Evolutionary conservation across 2,797 vertebrate genomes (phyloP), one percentile per base, ranked within the genome.

Genomic region (Coreius guichenoti): DNA sequence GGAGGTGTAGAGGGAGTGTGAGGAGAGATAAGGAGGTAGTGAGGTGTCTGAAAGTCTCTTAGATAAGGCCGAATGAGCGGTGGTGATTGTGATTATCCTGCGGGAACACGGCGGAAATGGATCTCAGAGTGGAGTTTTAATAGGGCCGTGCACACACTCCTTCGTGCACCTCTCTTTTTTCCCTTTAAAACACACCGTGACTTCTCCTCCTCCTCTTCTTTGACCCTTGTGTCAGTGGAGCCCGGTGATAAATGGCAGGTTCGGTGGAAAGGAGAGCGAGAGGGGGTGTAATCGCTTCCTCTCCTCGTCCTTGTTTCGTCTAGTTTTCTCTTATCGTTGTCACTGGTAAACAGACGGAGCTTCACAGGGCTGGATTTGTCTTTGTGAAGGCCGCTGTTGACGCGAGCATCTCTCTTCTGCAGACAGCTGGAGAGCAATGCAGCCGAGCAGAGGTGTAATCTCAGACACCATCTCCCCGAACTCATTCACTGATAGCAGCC

Each of bases 1-100:
- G 74, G 21, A 83, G 68, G 54, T 58, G 70, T 16, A 47, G 87
- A 79, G 69, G 90, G 88, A 88, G 90, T 90, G 90, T 89, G 79
- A 81, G 83, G 49, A 39, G 79, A 82, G 86, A 87, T 87, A 87
- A 87, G 86, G 61, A 72, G 54, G 39, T 73, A 56, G 69, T 65
- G 70, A 69, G 70, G 85, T 82, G 67, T 63, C 82, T 76, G 23
- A 56, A 78, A 78, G 75, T 81, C 21, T 80, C 49, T 54, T 63
- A 82, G 87, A 88, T 88, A 83, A 83, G 36, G 65, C 80, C 21
- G 54, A 80, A 63, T 77, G 86, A 87, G 68, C 31, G 49, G 45
- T 72, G 45, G 26, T 78, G 86, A 85, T 43, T 39, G 83, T 68
- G 85, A 75, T 77, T 81, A 85, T 29, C 77, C 83, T n/a, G 16